phyloP scores from a whole-genome alignment of 2,113 vertebrate species.

The Nothoprocta perdicaria region DNA sequence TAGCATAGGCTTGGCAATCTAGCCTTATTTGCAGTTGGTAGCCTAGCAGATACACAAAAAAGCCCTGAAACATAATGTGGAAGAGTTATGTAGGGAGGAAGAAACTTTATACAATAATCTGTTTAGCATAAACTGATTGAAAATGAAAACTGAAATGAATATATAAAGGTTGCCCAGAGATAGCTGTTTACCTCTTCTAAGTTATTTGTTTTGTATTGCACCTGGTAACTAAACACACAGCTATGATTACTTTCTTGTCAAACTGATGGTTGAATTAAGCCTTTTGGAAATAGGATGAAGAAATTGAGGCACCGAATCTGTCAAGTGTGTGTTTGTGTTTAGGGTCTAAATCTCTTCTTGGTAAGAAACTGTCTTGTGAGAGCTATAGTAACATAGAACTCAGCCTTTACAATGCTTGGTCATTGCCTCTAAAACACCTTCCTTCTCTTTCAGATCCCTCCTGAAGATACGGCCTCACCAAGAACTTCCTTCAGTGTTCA shows the following conservation, averaged over 20 bases:
- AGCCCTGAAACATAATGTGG: background rate
- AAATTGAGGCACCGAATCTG: background rate
- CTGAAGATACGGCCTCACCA: constrained; percentile 65
- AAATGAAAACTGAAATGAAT: background rate
- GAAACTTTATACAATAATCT: background rate
- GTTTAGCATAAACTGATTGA: background rate
- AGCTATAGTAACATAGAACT: background rate
- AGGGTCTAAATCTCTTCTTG: background rate
- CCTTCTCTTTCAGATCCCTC: constrained; percentile 79
- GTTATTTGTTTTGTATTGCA: background rate
- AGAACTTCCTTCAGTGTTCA: constrained; percentile 87
- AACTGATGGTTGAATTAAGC: background rate
- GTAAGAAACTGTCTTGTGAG: background rate
- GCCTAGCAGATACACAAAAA: background rate
- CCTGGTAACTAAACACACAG: background rate
- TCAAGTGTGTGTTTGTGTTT: too few species aligned
- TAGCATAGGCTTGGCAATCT: background rate
- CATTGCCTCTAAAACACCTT: background rate
- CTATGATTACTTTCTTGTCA: background rate
- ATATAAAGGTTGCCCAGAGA: background rate
- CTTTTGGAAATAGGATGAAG: background rate
- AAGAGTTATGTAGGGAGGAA: background rate
- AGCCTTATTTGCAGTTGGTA: background rate
- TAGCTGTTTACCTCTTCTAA: background rate
- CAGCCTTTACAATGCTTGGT: background rate